Percentiles rank a stretch among this genome's conserved stretches.
These are phyloP conservation scores for Bagarius yarrelli DNA, from an alignment of 2,113 vertebrate species.

Conservation along the genomic window DNA sequence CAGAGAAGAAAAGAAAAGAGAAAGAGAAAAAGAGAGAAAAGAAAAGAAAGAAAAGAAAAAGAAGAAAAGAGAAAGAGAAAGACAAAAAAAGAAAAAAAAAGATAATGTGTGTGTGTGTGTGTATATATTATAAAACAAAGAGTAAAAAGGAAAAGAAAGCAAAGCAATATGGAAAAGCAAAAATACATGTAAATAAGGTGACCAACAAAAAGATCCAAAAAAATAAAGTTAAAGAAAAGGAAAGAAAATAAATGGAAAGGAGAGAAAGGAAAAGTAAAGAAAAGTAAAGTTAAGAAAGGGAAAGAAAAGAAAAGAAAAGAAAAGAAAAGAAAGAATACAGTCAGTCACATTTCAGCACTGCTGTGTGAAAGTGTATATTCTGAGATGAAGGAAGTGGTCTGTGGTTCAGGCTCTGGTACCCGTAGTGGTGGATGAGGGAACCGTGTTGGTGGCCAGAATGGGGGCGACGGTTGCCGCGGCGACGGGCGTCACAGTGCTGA, in stretches of 20 bases:
- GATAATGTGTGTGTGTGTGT: neutral
- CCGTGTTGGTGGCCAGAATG: conserved; percentile 91
- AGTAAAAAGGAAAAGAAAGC: no score
- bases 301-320: neutral
- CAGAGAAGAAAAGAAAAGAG: neutral
- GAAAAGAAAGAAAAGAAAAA: neutral
- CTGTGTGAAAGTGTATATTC: neutral
- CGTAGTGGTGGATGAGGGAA: conserved; percentile 87
- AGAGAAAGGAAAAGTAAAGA: neutral
- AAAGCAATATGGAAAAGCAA: neutral
- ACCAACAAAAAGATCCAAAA: neutral
- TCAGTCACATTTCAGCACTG: neutral
- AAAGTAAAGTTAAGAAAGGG: neutral
- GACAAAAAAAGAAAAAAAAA: neutral
- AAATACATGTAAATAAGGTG: neutral
- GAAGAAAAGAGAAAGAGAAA: neutral
- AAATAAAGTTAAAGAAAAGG: no score
- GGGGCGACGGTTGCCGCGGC: conserved; percentile 96
- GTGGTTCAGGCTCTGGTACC: conserved; percentile 62
- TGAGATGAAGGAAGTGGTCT: no score
- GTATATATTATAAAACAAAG: no score
- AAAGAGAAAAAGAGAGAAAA: neutral
- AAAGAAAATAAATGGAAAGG: neutral
- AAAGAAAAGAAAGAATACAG: neutral
- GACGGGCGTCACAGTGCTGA: conserved; percentile 91